These are phyloP conservation scores for Cantharis rufa DNA, from an alignment of 2,888 invertebrate genomes.

Conservation along the genomic window DNA sequence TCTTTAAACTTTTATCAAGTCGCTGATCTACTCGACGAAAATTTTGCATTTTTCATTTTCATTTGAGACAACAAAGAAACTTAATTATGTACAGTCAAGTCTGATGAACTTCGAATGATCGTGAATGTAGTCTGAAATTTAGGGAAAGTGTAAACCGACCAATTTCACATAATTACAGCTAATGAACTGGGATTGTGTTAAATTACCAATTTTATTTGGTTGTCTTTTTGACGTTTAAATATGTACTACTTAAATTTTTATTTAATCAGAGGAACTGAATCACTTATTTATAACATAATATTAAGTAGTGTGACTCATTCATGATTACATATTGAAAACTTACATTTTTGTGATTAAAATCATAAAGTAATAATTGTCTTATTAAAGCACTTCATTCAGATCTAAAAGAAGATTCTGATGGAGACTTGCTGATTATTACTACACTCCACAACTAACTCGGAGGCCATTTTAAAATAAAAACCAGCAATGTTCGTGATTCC, in stretches of 20 bases:
- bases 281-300: background rate
- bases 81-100: background rate
- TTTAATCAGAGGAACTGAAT: background rate
- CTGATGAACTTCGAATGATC: background rate
- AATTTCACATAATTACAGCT: background rate
- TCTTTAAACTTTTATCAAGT: background rate
- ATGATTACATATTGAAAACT: background rate
- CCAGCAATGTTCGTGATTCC: too few relatives aligned
- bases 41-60: background rate
- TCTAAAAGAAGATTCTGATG: too few relatives aligned
- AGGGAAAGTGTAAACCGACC: background rate
- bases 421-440: too few relatives aligned
- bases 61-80: background rate
- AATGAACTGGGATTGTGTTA: background rate
- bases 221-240: background rate
- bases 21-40: background rate
- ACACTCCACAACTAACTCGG: too few relatives aligned
- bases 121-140: background rate
- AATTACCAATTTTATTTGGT: background rate
- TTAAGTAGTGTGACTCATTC: background rate
- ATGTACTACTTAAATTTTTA: background rate
- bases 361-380: too few relatives aligned
- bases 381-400: too few relatives aligned
- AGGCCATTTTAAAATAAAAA: too few relatives aligned
- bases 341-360: background rate